Conservation (phyloP, 2,888 invertebrate species). For the Sesia apiformis region DNA sequence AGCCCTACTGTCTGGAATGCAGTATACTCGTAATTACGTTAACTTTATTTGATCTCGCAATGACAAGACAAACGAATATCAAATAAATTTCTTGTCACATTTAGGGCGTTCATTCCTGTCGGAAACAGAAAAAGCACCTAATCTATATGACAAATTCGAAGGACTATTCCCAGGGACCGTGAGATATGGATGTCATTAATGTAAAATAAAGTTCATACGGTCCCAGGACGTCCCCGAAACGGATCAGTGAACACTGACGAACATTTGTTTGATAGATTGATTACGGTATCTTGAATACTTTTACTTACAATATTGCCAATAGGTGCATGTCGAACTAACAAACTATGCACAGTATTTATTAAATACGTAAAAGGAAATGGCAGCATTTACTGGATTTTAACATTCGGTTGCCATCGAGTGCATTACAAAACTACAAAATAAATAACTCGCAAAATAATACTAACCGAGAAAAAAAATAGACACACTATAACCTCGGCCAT, state of each 20-base stretch:
- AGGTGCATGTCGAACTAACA: no score
- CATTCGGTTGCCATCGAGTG: no score
- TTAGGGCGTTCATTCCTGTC: constrained; percentile 5
- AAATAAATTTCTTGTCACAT: constrained; percentile 36
- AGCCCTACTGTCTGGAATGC: no score
- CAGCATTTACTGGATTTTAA: no score
- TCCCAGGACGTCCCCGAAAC: constrained; percentile 14
- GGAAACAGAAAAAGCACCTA: constrained; percentile 47
- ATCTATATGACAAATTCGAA: constrained; percentile 60
- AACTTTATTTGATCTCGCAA: not conserved
- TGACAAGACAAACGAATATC: constrained; percentile 1
- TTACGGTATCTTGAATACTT: not conserved
- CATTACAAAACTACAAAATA: no score
- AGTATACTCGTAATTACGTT: no score
- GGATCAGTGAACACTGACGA: constrained; percentile 39
- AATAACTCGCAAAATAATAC: no score
- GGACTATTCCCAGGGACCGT: constrained; percentile 46
- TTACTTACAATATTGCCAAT: not conserved
- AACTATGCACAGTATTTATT: no score
- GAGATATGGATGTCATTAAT: constrained; percentile 50
- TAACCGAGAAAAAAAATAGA: no score
- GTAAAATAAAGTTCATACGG: constrained; percentile 51
- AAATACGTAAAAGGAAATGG: no score
- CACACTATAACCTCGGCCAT: no score
- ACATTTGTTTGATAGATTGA: not conserved